phyloP scores from a whole-genome alignment of 2,113 vertebrate genomes.

The Corythaeola cristata region DNA sequence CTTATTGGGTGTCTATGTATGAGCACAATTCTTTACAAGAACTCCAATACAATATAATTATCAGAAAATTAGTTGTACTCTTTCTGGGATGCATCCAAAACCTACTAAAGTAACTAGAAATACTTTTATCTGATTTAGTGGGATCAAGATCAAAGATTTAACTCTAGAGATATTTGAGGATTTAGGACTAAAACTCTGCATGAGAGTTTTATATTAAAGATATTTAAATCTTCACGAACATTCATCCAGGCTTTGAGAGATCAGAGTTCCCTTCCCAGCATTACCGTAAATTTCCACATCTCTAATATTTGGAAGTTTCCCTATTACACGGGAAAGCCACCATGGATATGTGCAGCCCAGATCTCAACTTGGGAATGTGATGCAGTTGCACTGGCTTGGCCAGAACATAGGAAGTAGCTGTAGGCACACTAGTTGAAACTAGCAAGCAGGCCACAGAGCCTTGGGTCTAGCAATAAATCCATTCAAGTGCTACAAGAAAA shows the following conservation, averaged over 20 bases:
- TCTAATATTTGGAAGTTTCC: background rate
- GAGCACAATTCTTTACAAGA: background rate
- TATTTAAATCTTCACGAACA: background rate
- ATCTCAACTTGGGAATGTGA: background rate
- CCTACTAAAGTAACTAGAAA: background rate
- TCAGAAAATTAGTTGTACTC: background rate
- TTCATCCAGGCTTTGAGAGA: background rate
- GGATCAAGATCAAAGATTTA: background rate
- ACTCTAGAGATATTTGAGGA: background rate
- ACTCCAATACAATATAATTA: background rate
- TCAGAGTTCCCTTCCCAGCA: background rate
- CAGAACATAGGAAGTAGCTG: background rate
- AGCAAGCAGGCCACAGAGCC: background rate
- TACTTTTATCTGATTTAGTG: background rate
- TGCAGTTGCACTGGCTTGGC: background rate
- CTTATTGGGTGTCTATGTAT: background rate
- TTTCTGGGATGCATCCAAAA: background rate
- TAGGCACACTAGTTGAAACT: background rate
- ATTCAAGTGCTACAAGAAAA: background rate
- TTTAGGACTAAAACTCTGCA: background rate
- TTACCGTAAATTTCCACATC: background rate
- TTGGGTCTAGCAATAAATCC: background rate
- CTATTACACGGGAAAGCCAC: background rate
- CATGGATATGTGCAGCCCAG: background rate
- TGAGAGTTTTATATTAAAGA: no score